Base-by-base conservation (phyloP, 2,113 vertebrate genomes). In the Plecturocebus donacophilus region DNA sequence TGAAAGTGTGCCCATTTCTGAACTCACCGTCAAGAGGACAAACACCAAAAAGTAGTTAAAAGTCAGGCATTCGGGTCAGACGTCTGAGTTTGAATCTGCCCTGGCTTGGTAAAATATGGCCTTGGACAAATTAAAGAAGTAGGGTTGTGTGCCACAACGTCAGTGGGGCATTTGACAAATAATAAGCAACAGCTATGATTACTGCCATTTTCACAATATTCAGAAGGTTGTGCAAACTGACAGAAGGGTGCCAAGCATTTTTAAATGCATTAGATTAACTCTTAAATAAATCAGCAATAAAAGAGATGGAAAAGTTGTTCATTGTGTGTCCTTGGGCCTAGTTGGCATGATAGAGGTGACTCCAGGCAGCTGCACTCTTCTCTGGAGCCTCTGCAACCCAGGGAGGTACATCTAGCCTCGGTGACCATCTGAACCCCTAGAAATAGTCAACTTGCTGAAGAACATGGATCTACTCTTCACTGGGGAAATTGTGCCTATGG, bases 311-410 rank as follows among this genome's bases (percentile, higher is more conserved):
- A 79, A 85, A 68, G 45, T 47, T 23, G 32, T 54, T 87, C 2
- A 16, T 30, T 14, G 1, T 32, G 38, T 1, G 0, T 32, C 16
- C 45, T 17, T 1, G 13, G 8, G 2, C 32, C 2, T 2, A 85
- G 47, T 40, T 66, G 49, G 30, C 70, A 30, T 0, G 16, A 20
- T 5, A 79, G 56, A 81, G 6, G 35, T 8, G 19, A 20, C 38
- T 77, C 0, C 10, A 1, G 11, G 12, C 19, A 90, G 32, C 70
- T 4, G 4, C 5, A 0, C 3, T 20, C 52, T 87, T 45, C 16
- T n/a, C 54, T 3, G 5, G 91, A 38, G 5, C 10, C 84, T 52
- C 47, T 35, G 38, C 35, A 61, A 9, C 20, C 42, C 45, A 47
- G 68, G 73, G 52, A 71, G 71, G 9, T 7, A 16, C 1, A 0